Evolutionary conservation across 92 coral and sea anemone genomes (phyloP).

Genomic region (Virgularia gustaviana): DNA sequence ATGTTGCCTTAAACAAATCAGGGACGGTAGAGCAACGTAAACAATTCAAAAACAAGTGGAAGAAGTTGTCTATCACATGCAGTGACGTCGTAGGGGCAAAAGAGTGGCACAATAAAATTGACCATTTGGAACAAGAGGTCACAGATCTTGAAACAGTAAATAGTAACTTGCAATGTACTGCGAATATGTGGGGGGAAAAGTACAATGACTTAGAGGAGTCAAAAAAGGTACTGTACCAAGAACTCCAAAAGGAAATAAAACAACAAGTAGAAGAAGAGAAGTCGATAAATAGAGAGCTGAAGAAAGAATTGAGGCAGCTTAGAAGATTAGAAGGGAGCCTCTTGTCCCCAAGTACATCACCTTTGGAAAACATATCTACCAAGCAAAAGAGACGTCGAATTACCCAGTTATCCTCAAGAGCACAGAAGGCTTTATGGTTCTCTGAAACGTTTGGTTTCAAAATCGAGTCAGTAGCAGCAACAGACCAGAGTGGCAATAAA

Average conservation of each 20-base stretch:
- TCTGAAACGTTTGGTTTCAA: conserved; percentile 9
- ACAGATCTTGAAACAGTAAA: not conserved
- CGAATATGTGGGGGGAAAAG: not conserved
- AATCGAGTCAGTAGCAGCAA: not conserved
- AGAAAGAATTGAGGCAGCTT: not conserved
- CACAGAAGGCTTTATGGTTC: not conserved
- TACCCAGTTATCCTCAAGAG: not conserved
- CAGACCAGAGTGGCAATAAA: not conserved
- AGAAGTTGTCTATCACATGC: not conserved
- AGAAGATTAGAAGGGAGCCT: not conserved
- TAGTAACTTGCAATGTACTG: not conserved
- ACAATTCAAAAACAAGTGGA: not conserved
- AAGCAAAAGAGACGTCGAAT: conserved; percentile 2
- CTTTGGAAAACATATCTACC: not conserved
- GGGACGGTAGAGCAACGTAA: not conserved
- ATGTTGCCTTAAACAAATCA: not conserved
- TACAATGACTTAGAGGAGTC: not conserved
- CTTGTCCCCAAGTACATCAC: not conserved
- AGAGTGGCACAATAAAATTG: not conserved
- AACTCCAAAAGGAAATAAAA: not conserved
- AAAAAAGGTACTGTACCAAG: not conserved
- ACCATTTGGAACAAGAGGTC: not conserved
- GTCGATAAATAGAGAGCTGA: not conserved
- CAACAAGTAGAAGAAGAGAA: not conserved
- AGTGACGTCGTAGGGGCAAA: not conserved